Evolutionary conservation across 2,113 vertebrate genomes (phyloP), one percentile per base, ranked within the genome.

Genomic region (Cavia aperea): DNA sequence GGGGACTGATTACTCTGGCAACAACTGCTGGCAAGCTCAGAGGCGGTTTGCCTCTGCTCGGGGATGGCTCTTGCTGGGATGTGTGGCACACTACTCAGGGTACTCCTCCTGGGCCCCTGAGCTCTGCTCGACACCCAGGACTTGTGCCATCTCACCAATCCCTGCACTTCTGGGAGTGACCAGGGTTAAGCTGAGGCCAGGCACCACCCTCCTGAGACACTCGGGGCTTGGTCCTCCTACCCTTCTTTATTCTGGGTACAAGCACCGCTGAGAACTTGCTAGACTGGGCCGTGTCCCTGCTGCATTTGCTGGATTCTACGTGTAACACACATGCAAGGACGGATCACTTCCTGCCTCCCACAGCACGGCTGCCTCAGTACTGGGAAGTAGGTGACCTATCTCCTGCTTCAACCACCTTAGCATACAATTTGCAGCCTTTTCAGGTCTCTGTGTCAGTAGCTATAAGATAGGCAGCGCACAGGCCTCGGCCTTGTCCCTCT

Each of bases 1-100:
- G 86, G 85, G 94, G 95, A 92, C 81, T 95, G 96, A 97, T 97
- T 95, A 96, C 94, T 89, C 88, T 93, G 93, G 96, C 93, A 91
- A 21, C 56, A 7, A 72, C n/a, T 5, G 63, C 85, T 93, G 95
- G 93, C 92, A 86, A 15, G 4, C 70, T 49, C 5, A 0, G 31
- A 56, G 56, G 88, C 0, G 4, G 89, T 89, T 94, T 91, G 81
- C 77, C 60, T 93, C 75, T 63, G 62, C 43, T 95, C 82, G 4
- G 75, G 75, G 77, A 56, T 91, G 83, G 83, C 81, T 90, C 90
- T 96, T 56, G 46, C 68, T 87, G 88, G 58, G 68, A 95, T 19
- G 70, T 4, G 6, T 31, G 73, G 51, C 81, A 82, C 88, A 14
- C 43, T 86, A 43, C 79, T 92, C 73, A 6, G 60, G n/a, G 68